Evolutionary conservation across 2,113 vertebrate species (phyloP).

Genomic region (Tachycineta bicolor): DNA sequence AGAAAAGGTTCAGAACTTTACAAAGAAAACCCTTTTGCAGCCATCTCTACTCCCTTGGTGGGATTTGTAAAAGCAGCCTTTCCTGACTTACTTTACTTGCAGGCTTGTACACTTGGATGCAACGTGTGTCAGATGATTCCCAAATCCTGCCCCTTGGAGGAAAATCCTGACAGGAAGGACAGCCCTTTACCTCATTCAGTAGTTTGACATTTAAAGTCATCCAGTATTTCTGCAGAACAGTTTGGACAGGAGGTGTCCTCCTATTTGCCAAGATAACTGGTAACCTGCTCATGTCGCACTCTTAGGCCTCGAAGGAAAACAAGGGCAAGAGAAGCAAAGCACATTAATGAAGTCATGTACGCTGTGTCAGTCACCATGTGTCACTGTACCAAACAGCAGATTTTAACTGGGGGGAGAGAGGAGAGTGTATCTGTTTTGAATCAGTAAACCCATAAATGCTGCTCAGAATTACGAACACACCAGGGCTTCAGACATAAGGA

Average conservation of each 20-base stretch:
- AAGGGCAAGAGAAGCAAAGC: background rate
- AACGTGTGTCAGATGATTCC: background rate
- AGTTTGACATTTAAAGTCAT: background rate
- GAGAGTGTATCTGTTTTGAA: background rate
- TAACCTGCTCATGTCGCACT: background rate
- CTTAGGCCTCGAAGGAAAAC: background rate
- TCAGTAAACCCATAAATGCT: background rate
- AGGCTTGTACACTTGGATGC: background rate
- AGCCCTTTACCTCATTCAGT: background rate
- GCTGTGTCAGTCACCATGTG: background rate
- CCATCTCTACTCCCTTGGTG: background rate
- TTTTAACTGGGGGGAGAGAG: background rate
- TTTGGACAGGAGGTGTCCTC: background rate
- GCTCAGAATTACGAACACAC: background rate
- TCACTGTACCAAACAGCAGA: background rate
- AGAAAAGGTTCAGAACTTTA: background rate
- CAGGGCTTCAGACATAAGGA: background rate
- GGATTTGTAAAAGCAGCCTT: background rate
- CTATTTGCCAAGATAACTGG: background rate
- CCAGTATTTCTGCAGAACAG: background rate
- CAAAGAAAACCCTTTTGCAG: background rate
- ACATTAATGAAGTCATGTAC: background rate
- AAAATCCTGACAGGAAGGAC: background rate
- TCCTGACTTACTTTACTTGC: background rate
- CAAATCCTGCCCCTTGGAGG: background rate